Evolutionary conservation across 2,113 vertebrate genomes (phyloP).

Genomic region (Empidonax alnorum): DNA sequence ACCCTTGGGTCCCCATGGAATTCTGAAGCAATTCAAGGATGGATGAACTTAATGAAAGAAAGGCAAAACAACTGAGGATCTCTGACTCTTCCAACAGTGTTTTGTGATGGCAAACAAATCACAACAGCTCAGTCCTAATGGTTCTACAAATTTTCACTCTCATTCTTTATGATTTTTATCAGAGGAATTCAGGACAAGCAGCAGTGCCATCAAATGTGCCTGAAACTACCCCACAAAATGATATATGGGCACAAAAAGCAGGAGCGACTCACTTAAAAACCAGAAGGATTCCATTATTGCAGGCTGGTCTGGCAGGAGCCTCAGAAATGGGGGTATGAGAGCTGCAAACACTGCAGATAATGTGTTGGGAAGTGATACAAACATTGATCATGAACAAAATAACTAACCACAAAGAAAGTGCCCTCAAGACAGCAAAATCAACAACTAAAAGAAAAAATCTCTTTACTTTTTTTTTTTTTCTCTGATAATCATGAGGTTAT

Average conservation of each 20-base stretch:
- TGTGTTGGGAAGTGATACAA: not conserved
- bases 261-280: not conserved
- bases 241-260: not conserved
- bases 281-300: not conserved
- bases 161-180: not conserved
- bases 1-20: not conserved
- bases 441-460: not conserved
- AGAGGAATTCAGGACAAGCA: not conserved
- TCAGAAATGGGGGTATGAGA: not conserved
- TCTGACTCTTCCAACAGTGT: not conserved
- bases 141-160: not conserved
- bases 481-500: not conserved
- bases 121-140: not conserved
- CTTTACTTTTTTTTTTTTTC: not conserved
- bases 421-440: not conserved
- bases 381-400: not conserved
- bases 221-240: not conserved
- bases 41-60: not conserved
- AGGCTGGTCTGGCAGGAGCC: not conserved
- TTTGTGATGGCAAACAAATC: not conserved
- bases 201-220: not conserved
- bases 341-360: not conserved
- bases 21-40: not conserved
- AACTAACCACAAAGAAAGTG: not conserved
- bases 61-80: not conserved